Base-by-base conservation (phyloP, 2,113 vertebrate species). In the Centropus unirufus region DNA sequence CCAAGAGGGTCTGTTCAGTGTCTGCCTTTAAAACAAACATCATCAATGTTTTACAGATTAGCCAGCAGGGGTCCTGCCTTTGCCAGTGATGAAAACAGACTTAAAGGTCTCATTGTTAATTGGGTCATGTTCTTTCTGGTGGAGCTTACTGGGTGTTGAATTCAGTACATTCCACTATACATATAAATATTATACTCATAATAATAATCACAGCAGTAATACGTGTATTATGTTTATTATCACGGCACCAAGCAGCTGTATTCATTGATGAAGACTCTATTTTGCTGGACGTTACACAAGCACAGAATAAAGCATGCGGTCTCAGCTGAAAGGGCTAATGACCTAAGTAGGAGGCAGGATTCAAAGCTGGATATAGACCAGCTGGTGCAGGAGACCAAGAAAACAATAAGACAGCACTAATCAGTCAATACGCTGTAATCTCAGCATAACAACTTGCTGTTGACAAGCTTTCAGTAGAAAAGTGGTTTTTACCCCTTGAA, bases 371-470 rank as follows among this genome's bases (percentile, higher is more conserved):
- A 86, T 77, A 80, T 42, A 77, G 87, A 95, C 91, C 95, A 97
- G 95, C 94, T 96, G 95, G 93, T 57, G 3, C 7, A 63, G 57
- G 75, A 93, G 90, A 79, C 72, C 72, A 86, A 94, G 82, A 57
- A 95, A 88, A 96, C 92, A 96, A 94, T 92, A 90, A 96, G 92
- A 88, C 87, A 57, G 85, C 57, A 44, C 83, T 92, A 88, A 95
- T 96, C 88, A 90, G 82, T 36, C 67, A 80, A 46, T 92, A 74
- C 18, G 75, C 72, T 70, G 55, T 91, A 93, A 94, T 91, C 82
- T 80, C 92, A 78, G 76, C 78, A 44, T 51, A 92, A 95, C 87
- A 96, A 64, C 70, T 58, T 76, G 77, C 91, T 59, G 82, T 64
- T 96, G 94, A 92, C 63, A 89, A 88, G 94, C 72, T 68, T 87